Evolutionary conservation across 2,113 vertebrate genomes (phyloP).

Genomic region (Sinosuthora webbiana): DNA sequence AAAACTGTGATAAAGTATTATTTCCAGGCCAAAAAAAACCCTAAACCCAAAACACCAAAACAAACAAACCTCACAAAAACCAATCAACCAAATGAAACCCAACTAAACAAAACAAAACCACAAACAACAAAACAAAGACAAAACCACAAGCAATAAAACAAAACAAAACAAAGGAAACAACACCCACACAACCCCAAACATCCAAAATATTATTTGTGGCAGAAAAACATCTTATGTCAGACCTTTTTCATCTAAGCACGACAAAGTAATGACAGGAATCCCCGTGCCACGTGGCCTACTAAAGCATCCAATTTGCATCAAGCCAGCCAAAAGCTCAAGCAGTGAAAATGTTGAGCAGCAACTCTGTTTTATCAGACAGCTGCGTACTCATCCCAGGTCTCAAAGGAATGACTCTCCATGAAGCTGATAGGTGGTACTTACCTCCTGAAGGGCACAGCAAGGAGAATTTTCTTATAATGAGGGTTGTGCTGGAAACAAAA

Average conservation of each 20-base stretch:
- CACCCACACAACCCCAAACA: fast-evolving
- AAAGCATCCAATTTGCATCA: not conserved
- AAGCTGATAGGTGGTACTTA: not conserved
- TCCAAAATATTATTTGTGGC: not conserved
- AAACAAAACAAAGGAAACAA: not conserved
- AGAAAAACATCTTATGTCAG: not conserved
- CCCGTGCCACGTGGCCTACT: fast-evolving
- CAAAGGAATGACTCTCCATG: not conserved
- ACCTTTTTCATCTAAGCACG: not conserved
- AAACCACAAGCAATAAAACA: not conserved
- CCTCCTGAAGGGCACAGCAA: not conserved
- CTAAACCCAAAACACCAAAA: not conserved
- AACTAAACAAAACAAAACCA: not conserved
- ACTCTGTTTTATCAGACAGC: not conserved
- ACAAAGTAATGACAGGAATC: not conserved
- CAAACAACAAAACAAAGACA: not conserved
- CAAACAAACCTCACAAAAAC: not conserved
- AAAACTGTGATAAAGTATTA: not conserved
- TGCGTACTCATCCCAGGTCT: not conserved
- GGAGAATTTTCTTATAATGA: not conserved
- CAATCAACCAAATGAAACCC: not conserved
- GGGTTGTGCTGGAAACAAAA: not conserved
- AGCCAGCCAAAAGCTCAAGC: not conserved
- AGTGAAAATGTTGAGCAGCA: not conserved
- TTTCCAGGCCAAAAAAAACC: not conserved